Evolutionary conservation across 2,797 vertebrate genomes (phyloP).

Genomic region (Capromys pilorides): DNA sequence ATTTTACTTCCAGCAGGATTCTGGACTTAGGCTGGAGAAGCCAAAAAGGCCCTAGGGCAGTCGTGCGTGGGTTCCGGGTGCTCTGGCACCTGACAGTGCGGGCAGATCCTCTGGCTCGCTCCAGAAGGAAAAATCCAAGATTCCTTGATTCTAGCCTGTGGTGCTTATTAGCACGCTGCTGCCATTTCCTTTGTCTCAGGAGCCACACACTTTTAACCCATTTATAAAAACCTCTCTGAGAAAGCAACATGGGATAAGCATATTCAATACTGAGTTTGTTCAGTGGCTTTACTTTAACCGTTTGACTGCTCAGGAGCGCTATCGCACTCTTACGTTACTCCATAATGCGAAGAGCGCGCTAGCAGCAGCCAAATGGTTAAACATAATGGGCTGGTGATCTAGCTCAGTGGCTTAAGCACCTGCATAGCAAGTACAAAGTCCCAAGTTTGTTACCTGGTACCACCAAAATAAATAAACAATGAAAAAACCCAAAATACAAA

Average conservation of each 20-base stretch:
- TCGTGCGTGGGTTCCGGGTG: not conserved
- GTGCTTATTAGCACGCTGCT: not conserved
- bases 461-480: too few relatives aligned
- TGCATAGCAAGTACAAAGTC: too few relatives aligned
- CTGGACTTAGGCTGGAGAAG: not conserved
- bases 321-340: too few relatives aligned
- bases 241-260: not conserved
- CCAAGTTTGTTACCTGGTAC: too few relatives aligned
- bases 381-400: not conserved
- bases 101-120: not conserved
- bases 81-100: not conserved
- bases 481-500: not conserved
- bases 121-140: not conserved
- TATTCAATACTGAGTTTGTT: not conserved
- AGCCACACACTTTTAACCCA: not conserved
- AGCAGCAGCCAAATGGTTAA: too few relatives aligned
- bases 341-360: too few relatives aligned
- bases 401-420: too few relatives aligned
- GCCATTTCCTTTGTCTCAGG: not conserved
- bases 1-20: not conserved
- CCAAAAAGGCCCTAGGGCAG: too few relatives aligned
- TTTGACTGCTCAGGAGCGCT: too few relatives aligned
- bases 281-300: not conserved
- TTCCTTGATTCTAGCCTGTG: not conserved
- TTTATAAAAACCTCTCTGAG: not conserved